These are phyloP conservation scores for Sylvilagus bachmani DNA, from an alignment of 2,113 vertebrate species.

Conservation along the genomic window DNA sequence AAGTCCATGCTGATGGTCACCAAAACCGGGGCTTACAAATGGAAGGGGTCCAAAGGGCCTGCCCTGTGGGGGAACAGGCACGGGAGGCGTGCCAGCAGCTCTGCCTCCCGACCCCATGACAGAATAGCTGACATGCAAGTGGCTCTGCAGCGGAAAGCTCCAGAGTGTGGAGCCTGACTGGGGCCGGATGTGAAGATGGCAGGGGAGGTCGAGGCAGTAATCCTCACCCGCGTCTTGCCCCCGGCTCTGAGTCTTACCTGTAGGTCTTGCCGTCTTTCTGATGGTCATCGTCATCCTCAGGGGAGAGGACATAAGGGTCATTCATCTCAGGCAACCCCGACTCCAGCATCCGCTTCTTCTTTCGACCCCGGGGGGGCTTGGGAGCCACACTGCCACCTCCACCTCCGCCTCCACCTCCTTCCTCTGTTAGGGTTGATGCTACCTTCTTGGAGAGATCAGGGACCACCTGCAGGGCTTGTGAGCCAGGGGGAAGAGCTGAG, in stretches of 20 bases:
- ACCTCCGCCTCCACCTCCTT: conserved; percentile 84
- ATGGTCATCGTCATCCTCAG: conserved; percentile 93
- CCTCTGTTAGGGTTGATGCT: conserved; percentile 84
- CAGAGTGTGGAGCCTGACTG: neutral
- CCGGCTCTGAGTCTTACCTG: conserved; percentile 84
- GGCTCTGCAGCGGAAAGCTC: conserved; percentile 44
- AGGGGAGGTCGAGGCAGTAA: conserved; percentile 4
- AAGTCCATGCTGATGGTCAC: neutral
- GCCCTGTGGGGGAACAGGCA: neutral
- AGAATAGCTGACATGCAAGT: conserved; percentile 60
- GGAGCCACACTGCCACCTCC: conserved; percentile 83
- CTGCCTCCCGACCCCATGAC: neutral
- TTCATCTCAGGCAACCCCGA: conserved; percentile 86
- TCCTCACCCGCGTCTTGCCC: neutral
- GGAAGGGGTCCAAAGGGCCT: neutral
- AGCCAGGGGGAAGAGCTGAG: conserved; percentile 93
- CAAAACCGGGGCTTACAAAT: neutral
- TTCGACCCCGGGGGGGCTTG: conserved; percentile 89
- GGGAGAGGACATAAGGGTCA: conserved; percentile 92
- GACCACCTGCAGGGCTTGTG: conserved; percentile 91
- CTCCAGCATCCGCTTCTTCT: conserved; percentile 91
- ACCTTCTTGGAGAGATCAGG: conserved; percentile 91
- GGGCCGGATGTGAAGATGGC: neutral
- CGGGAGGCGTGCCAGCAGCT: neutral
- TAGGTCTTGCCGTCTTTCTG: conserved; percentile 93